Evolutionary conservation across 1,140 invertebrate genomes (phyloP).

Genomic region (Reticulitermes speratus): DNA sequence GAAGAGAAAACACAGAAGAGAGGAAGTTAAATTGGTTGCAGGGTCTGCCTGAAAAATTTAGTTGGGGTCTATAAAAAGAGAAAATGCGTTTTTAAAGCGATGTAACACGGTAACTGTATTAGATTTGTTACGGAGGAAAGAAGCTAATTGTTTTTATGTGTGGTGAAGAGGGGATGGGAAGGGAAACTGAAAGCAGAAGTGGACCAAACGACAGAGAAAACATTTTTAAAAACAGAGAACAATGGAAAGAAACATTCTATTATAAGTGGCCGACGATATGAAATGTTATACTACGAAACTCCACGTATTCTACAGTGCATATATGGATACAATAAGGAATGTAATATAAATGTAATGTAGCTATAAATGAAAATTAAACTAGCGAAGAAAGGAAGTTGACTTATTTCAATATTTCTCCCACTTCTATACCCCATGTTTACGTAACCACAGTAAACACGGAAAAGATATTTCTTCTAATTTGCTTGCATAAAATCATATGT

Average conservation of each 20-base stretch:
- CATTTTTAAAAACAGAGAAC: not conserved
- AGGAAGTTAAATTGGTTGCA: not conserved
- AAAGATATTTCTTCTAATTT: not conserved
- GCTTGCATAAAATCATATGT: not conserved
- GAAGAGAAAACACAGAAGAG: not conserved
- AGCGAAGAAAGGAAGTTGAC: no score
- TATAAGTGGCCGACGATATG: no score
- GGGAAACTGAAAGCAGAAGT: not conserved
- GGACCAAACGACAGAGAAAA: not conserved
- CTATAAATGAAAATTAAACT: no score
- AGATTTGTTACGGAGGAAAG: conserved; percentile 12
- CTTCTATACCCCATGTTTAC: no score
- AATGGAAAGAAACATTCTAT: no score
- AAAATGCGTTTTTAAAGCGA: conserved; percentile 17
- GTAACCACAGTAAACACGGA: no score
- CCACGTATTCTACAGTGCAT: no score
- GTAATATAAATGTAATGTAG: no score
- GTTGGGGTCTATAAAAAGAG: conserved; percentile 8
- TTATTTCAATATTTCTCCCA: no score
- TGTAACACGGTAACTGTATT: conserved; percentile 2
- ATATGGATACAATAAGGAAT: no score
- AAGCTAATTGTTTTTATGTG: conserved; percentile 3
- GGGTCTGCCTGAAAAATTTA: conserved; percentile 10
- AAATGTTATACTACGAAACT: no score
- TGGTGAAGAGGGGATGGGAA: not conserved